Evolutionary conservation across 2,113 vertebrate genomes (phyloP), one percentile per base, ranked within the genome.

Genomic region (Cyanoramphus novaezelandiae): DNA sequence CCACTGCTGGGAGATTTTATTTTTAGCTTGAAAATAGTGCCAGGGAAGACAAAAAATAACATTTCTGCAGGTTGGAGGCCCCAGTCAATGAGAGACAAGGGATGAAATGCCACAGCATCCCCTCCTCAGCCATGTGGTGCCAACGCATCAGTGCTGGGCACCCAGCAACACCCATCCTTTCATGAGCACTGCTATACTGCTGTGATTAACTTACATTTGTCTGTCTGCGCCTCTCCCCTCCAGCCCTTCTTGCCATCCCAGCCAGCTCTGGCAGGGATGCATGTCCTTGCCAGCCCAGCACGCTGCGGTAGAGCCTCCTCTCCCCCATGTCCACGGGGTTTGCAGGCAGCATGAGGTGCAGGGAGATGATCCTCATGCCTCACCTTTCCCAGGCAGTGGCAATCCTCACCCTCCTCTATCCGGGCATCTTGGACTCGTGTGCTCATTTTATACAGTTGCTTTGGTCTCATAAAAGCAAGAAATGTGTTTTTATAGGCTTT

Each of bases 21-120:
- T 93, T 95, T 96, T 84, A 90, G 59, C 77, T 92, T 95, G 81
- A 93, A 97, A 97, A 97, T 68, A 90, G 43, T 71, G 50, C 79
- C 82, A 93, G 60, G 75, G 63, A 68, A 94, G 88, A 88, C 35
- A 88, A 64, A 89, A 95, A 95, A 87, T 81, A 93, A 82, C 67
- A 81, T 37, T 52, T 57, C 85, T 63, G 28, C 62, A 70, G 93
- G 87, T 96, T 92, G 94, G 85, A 86, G 91, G 84, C 79, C 47
- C 52, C 50, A 25, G 29, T 69, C 60, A 90, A 75, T 1, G 6
- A 71, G 52, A 79, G 21, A 84, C 39, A 71, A 72, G 35, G 44
- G 82, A 83, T 41, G 52, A 92, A 93, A 86, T 19, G 4, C 24
- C 0, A 0, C 43, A 2, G 6, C 72, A 59, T 79, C 69, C 55